Evolutionary conservation across 2,797 vertebrate genomes (phyloP).

Genomic region (Sparus aurata): DNA sequence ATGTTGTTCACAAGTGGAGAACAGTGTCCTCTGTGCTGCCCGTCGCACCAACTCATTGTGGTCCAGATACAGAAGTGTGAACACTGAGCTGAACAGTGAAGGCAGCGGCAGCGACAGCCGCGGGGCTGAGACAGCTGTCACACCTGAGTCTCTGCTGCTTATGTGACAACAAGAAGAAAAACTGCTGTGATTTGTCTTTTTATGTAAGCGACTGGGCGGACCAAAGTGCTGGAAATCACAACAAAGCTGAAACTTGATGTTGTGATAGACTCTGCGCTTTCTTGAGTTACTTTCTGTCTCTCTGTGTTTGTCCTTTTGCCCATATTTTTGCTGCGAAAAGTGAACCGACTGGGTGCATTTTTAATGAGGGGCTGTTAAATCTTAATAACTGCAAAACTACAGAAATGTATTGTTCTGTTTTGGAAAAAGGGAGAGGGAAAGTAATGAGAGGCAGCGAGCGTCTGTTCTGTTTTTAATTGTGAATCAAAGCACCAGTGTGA

Average conservation of each 20-base stretch:
- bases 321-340: background rate
- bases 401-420: constrained; percentile 33
- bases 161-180: constrained; percentile 36
- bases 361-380: constrained; percentile 53
- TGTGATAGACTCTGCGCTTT: constrained; percentile 1
- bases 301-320: background rate
- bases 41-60: constrained; percentile 11
- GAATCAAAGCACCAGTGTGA: background rate
- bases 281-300: background rate
- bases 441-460: background rate
- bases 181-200: constrained; percentile 30
- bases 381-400: constrained; percentile 57
- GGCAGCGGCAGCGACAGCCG: constrained; percentile 24
- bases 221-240: constrained; percentile 1
- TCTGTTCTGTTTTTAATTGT: background rate
- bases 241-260: constrained; percentile 17
- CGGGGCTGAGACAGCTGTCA: constrained; percentile 44
- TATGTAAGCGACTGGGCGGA: constrained; percentile 9
- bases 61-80: constrained; percentile 35
- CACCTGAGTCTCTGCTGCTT: constrained; percentile 53
- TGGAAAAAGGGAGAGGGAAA: background rate
- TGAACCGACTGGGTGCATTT: constrained; percentile 2
- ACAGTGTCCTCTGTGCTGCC: constrained; percentile 36
- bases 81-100: constrained; percentile 22
- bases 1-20: constrained; percentile 47